Evolutionary conservation across 2,888 invertebrate genomes (phyloP).

Genomic region (Escarpia spicata): DNA sequence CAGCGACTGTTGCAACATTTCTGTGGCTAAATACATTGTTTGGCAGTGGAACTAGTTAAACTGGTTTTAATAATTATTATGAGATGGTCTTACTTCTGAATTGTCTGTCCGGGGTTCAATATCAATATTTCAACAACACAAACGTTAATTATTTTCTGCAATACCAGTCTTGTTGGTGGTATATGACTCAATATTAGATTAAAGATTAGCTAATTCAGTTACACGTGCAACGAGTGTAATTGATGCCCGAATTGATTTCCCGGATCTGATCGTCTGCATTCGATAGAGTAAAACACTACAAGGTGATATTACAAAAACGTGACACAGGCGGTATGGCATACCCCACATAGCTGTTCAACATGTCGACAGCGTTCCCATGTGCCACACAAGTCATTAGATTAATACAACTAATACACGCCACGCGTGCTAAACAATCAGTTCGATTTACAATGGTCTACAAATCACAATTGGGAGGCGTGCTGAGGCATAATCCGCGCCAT

Average conservation of each 20-base stretch:
- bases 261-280: neutral
- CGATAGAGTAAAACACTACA: neutral
- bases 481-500: neutral
- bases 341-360: neutral
- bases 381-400: neutral
- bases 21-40: neutral
- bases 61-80: neutral
- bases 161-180: neutral
- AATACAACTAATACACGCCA: neutral
- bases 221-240: neutral
- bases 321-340: neutral
- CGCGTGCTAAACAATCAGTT: neutral
- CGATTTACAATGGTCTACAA: neutral
- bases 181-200: neutral
- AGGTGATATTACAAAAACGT: neutral
- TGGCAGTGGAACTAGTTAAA: neutral
- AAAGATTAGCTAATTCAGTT: conserved; percentile 12
- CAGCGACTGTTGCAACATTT: neutral
- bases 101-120: neutral
- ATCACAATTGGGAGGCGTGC: neutral
- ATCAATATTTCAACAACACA: neutral
- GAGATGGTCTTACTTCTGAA: neutral
- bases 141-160: neutral
- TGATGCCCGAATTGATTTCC: too few relatives aligned
- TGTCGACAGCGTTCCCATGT: neutral